Base-by-base conservation (phyloP, 2,797 vertebrate species). In the Smutsia temminckii region DNA sequence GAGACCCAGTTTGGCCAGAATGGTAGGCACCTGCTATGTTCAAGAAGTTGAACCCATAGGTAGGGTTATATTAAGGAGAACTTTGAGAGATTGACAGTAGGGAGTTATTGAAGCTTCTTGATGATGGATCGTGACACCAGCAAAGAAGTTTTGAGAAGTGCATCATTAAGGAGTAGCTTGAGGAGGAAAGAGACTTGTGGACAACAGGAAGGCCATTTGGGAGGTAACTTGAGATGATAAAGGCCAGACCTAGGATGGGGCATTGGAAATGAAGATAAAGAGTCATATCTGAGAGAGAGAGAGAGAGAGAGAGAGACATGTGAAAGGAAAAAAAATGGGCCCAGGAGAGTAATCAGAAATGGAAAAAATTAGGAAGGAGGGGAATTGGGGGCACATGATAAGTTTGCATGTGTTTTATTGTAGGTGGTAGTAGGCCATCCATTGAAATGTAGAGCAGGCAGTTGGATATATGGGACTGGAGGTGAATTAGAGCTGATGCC, bases 371-470 rank as follows among this genome's bases (percentile, higher is more conserved):
- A 81, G 49, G 55, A 81, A 78, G 55, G 51, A 79, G 29, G 37
- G 51, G 9, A n/a, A 75, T 57, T 71, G 66, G 53, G 42, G 80
- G 32, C 40, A 91, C 64, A 46, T 89, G 53, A 53, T 77, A 37
- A 71, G 68, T 74, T 95, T 85, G 51, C 14, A 51, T 89, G 40
- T 77, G 51, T 90, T 92, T 95, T 75, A 85, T 74, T 94, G 49
- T 46, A 87, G 18, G 21, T 25, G 29, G n/a, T 74, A 92, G 32
- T 32, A 87, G 23, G 27, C 4, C 40, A 92, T 85, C 32, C 49
- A 89, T 37, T 68, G 75, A 90, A 72, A 91, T 37, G 27, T 72
- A 66, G 42, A 78, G 25, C 8, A 63, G 64, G n/a, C 34, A 40
- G n/a, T 84, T 78, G 42, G 34, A 95, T 89, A 34, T 92, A 66